Percentiles rank a stretch among this genome's conserved stretches.
Evolutionary conservation across 2,888 invertebrate species (phyloP).

Genomic region (Gisinianus flammeolus): DNA sequence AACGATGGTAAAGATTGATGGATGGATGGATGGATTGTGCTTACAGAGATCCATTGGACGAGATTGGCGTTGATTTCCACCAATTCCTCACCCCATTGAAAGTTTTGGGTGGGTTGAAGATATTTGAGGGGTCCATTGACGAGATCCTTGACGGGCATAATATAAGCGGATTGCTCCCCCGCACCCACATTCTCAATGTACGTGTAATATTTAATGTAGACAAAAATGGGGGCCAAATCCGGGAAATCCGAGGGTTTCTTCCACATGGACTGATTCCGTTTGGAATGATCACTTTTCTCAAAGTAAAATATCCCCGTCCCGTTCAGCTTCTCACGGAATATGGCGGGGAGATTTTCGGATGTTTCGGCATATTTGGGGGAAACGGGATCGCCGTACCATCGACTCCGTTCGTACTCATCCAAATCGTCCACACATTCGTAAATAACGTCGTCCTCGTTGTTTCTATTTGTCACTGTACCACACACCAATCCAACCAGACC

Average conservation of each 20-base stretch:
- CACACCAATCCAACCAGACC: too few relatives aligned
- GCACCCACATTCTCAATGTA: background rate
- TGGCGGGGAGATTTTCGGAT: background rate
- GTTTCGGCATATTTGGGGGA: background rate
- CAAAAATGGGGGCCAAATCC: background rate
- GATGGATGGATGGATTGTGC: too few relatives aligned
- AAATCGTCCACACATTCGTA: constrained; percentile 6
- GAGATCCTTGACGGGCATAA: background rate
- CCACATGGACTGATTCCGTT: background rate
- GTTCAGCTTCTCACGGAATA: background rate
- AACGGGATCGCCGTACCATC: background rate
- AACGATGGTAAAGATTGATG: too few relatives aligned
- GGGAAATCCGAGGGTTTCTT: background rate
- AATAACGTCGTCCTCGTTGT: background rate
- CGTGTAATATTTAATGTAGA: background rate
- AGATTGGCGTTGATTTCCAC: constrained; percentile 1
- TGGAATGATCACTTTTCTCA: background rate
- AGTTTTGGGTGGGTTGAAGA: background rate
- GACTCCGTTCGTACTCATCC: background rate
- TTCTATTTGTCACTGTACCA: too few relatives aligned
- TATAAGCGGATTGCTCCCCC: background rate
- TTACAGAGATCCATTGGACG: constrained; percentile 1
- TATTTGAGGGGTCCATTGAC: background rate
- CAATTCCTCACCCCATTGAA: background rate
- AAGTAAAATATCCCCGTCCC: background rate